Conservation (phyloP, 2,797 vertebrate genomes). For the Poeciliopsis presidionis region DNA sequence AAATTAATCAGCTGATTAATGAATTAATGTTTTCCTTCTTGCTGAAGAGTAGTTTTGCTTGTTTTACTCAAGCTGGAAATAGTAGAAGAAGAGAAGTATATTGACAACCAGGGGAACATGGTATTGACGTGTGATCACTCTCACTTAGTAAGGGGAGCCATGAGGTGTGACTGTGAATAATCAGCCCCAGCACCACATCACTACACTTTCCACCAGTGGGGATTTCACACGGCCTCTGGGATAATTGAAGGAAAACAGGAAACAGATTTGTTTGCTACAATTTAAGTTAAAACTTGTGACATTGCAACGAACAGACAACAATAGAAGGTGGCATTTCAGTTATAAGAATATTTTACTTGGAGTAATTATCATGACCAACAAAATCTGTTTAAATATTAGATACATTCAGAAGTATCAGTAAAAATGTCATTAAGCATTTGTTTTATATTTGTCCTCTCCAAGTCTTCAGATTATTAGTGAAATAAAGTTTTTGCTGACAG, state of each 20-base stretch:
- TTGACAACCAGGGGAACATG: constrained; percentile 62
- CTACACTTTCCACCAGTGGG: constrained; percentile 47
- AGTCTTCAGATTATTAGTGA: not conserved
- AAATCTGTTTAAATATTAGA: not conserved
- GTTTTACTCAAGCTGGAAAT: constrained; percentile 31
- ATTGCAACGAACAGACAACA: constrained; percentile 2
- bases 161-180: constrained; percentile 73
- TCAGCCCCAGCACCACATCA: constrained; percentile 42
- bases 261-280: constrained; percentile 38
- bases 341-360: not conserved
- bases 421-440: not conserved
- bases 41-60: constrained; percentile 30
- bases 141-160: constrained; percentile 60
- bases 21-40: constrained; percentile 17
- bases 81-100: constrained; percentile 45
- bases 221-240: constrained; percentile 35
- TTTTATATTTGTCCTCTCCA: not conserved
- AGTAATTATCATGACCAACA: not conserved
- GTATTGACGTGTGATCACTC: constrained; percentile 72
- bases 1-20: constrained; percentile 31
- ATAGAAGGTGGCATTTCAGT: not conserved
- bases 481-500: not conserved
- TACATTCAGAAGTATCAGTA: not conserved
- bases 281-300: constrained; percentile 14
- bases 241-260: constrained; percentile 44